Evolutionary conservation across 2,113 vertebrate genomes (phyloP), one percentile per base, ranked within the genome.

Genomic region (Vireo altiloquus): DNA sequence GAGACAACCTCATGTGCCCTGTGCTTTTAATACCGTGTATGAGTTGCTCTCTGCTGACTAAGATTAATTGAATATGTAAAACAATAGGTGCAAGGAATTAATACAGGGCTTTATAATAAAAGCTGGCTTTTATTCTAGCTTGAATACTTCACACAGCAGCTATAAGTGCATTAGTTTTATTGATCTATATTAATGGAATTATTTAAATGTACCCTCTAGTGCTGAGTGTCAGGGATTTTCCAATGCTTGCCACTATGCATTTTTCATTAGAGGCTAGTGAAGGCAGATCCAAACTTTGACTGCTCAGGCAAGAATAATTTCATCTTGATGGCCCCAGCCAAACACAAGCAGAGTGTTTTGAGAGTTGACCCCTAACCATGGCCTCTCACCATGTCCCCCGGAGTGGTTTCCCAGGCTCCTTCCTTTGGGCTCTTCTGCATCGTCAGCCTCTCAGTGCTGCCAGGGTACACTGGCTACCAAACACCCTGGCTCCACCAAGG

Each of bases 141-240:
- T 96, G 96, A 97, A 95, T 95, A 96, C 95, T 94, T 94, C 95
- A 92, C 91, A 96, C 95, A 97, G 96, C 47, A 25, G 93, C 97
- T 97, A 66, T 97, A 97, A 98, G 97, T 97, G 97, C 97, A 97
- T 98, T 98, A 98, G 97, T 97, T 98, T 97, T 98, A 98, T 98
- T 98, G 98, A 98, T 98, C 98, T 98, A 97, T 98, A 98, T 97
- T 98, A 97, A 97, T 82, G 93, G 96, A 97, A 98, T 98, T 98
- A 98, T 98, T 98, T 98, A 98, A 98, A 98, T 97, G 96, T 87
- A 97, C 97, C 97, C 97, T 98, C 96, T 97, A 96, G 97, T 97
- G 96, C 96, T 94, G 96, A 95, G 97, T 97, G 97, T 97, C 97
- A 96, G 95, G 96, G 97, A 90, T 97, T 97, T 97, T 97, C 97